Percentiles rank a stretch among this genome's conserved stretches.
phyloP scores from a whole-genome alignment of 1,140 invertebrate genomes.

The Grapholita molesta region DNA sequence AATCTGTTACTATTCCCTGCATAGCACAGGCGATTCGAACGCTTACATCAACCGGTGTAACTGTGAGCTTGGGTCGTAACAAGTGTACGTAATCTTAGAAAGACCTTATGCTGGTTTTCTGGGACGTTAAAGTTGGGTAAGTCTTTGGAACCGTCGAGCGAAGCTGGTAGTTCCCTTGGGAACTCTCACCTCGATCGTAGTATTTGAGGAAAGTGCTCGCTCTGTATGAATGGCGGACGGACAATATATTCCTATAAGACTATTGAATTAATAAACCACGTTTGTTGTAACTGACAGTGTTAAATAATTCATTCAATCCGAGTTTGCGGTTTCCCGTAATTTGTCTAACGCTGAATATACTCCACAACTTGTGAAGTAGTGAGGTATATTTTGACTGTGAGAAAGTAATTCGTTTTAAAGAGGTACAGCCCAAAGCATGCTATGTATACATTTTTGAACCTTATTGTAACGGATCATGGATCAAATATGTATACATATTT shows the following conservation, averaged over 20 bases:
- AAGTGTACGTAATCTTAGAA: not conserved
- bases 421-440: too few relatives aligned
- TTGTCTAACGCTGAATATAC: too few relatives aligned
- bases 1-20: slow-evolving; percentile 19
- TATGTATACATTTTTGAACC: too few relatives aligned
- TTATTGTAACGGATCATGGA: too few relatives aligned
- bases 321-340: slow-evolving; percentile 1
- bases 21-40: not conserved
- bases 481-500: too few relatives aligned
- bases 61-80: not conserved
- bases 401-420: too few relatives aligned
- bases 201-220: not conserved
- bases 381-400: too few relatives aligned
- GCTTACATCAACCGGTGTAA: not conserved
- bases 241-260: not conserved
- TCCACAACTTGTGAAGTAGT: too few relatives aligned
- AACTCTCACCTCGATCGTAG: not conserved
- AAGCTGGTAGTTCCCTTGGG: not conserved
- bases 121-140: not conserved
- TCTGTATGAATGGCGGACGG: slow-evolving; percentile 6
- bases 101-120: not conserved
- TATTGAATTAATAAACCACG: slow-evolving; percentile 13
- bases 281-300: not conserved
- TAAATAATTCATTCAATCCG: slow-evolving; percentile 15
- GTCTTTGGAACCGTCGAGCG: not conserved